Evolutionary conservation across 2,113 vertebrate genomes (phyloP), one percentile per base, ranked within the genome.

Genomic region (Brachionichthys hirsutus): DNA sequence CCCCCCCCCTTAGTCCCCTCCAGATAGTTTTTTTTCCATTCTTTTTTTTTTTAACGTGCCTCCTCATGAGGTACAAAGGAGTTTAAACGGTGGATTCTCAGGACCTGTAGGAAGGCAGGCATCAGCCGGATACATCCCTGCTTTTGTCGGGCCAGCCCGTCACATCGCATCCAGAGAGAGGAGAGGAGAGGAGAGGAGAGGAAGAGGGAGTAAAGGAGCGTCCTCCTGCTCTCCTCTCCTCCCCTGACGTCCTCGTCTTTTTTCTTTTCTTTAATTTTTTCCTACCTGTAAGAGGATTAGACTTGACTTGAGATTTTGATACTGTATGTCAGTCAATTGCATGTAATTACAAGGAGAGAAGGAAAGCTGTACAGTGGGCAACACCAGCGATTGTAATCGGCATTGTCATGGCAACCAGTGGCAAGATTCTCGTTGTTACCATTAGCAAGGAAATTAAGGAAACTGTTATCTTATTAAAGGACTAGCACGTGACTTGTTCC

Each of bases 381-480:
- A 86, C 86, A 91, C 85, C 88, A 90, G 87, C 88, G 85, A 90
- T 87, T 91, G 87, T 91, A 86, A 86, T 84, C 82, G 84, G 81
- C 77, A 85, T 85, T 88, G 80, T 86, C 81, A 83, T 86, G 87
- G 85, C 86, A 80, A 63, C 70, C 81, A 86, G 78, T 84, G 82
- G 73, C 83, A 87, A 82, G 81, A 80, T 80, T 87, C 81, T 88
- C 62, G 11, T 73, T 86, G 83, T 88, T 85, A 87, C 73, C 82
- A 68, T 89, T 88, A 89, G 87, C 73, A 73, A 87, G 85, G 83
- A 90, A 89, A 87, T 84, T 83, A 85, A 88, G 84, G 85, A 90
- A 88, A 77, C 89, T 86, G 85, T 89, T 90, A 90, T 89, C 76
- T 76, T 87, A 90, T 92, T 92, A 92, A 92, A 91, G 90, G 89